These are phyloP conservation scores for Phyllotis vaccarum DNA, from an alignment of 2,797 vertebrate species.

Conservation along the genomic window DNA sequence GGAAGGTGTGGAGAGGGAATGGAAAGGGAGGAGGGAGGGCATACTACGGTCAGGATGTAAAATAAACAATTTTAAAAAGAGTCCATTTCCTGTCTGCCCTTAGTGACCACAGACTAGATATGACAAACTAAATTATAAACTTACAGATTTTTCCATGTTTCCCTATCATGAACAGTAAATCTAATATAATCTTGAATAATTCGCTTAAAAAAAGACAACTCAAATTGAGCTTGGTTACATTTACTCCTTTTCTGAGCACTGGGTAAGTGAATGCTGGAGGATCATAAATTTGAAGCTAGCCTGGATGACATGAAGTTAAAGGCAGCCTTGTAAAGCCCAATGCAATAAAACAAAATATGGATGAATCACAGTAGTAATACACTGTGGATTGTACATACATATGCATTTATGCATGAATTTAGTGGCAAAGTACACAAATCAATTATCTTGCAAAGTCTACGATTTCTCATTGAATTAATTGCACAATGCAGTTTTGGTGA, in stretches of 20 bases:
- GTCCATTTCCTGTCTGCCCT: background rate
- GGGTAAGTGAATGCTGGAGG: background rate
- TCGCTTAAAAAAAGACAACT: background rate
- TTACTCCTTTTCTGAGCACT: background rate
- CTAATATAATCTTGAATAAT: conserved; percentile 12
- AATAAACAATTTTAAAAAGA: background rate
- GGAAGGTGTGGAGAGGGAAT: background rate
- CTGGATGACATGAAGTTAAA: background rate
- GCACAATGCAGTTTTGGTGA: conserved; percentile 27
- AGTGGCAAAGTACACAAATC: background rate
- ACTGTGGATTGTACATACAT: background rate
- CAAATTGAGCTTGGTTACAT: background rate
- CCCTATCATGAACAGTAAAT: conserved; percentile 15
- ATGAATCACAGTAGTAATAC: background rate
- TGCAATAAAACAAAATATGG: background rate
- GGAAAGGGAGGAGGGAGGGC: background rate
- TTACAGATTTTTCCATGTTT: background rate
- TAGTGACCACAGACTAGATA: background rate
- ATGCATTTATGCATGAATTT: conserved; percentile 1
- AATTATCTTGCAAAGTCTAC: background rate
- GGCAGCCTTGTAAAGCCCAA: background rate
- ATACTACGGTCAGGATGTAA: background rate
- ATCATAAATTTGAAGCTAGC: background rate
- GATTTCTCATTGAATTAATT: conserved; percentile 12
- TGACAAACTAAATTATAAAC: conserved; percentile 8